Conservation (phyloP, 2,113 vertebrate genomes). For the Amphilophus citrinellus region DNA sequence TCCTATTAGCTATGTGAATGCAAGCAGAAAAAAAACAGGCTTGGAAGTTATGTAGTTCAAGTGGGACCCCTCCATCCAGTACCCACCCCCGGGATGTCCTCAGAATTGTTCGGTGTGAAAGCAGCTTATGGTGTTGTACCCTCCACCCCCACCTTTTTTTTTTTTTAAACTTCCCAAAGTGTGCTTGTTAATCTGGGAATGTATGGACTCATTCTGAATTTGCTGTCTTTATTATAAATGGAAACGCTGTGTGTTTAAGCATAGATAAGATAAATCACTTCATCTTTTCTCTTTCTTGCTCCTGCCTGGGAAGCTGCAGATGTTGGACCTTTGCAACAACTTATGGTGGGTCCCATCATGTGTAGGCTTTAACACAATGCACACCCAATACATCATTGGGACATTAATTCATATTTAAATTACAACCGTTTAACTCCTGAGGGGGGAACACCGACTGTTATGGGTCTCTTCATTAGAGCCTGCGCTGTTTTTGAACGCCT, state of each 20-base stretch:
- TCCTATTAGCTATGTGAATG: background rate
- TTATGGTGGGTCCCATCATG: background rate
- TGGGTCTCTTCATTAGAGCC: background rate
- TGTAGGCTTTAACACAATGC: background rate
- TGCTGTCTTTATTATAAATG: background rate
- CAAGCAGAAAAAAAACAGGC: background rate
- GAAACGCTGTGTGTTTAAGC: background rate
- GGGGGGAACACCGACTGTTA: background rate
- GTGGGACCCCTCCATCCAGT: background rate
- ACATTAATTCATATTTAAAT: constrained; percentile 4
- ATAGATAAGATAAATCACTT: background rate
- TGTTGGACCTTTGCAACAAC: background rate
- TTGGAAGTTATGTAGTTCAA: background rate
- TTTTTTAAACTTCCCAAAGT: background rate
- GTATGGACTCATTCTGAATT: background rate
- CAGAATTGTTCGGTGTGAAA: background rate
- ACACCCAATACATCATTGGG: background rate
- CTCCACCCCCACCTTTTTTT: background rate
- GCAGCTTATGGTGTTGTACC: background rate
- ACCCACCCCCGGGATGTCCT: background rate
- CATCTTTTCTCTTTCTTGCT: background rate
- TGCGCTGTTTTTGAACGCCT: background rate
- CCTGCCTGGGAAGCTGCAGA: background rate
- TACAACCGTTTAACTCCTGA: background rate
- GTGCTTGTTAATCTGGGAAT: background rate